Conservation (phyloP, 2,113 vertebrate genomes). For the Dicrurus megarhynchus region DNA sequence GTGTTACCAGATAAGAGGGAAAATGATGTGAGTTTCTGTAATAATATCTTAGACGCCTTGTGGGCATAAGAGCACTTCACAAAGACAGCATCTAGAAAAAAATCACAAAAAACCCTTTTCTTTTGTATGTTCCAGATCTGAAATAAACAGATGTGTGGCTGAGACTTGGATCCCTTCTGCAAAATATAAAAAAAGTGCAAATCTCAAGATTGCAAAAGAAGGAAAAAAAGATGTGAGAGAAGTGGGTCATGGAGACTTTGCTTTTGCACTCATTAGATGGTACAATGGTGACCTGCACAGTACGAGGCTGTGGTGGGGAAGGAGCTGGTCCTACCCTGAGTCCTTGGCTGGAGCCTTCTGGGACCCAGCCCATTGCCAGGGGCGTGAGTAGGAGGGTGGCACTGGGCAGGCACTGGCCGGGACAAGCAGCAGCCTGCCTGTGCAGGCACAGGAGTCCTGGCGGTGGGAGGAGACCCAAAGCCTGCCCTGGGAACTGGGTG, state of each 20-base stretch:
- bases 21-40: background rate
- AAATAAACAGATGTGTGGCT: background rate
- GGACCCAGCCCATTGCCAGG: background rate
- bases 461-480: background rate
- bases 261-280: background rate
- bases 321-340: background rate
- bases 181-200: background rate
- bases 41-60: background rate
- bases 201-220: background rate
- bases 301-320: background rate
- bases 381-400: background rate
- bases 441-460: background rate
- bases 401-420: background rate
- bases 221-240: background rate
- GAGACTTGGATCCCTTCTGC: background rate
- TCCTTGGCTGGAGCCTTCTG: background rate
- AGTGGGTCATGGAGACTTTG: background rate
- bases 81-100: background rate
- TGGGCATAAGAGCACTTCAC: background rate
- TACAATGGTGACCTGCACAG: accelerated
- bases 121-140: background rate
- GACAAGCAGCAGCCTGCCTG: background rate
- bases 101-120: background rate
- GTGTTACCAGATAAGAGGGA: background rate
- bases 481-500: background rate